A percentile compares a stretch with the other conserved stretches of the same genome.
Evolutionary conservation across 2,113 vertebrate species (phyloP).

Genomic region (Struthidea cinerea): DNA sequence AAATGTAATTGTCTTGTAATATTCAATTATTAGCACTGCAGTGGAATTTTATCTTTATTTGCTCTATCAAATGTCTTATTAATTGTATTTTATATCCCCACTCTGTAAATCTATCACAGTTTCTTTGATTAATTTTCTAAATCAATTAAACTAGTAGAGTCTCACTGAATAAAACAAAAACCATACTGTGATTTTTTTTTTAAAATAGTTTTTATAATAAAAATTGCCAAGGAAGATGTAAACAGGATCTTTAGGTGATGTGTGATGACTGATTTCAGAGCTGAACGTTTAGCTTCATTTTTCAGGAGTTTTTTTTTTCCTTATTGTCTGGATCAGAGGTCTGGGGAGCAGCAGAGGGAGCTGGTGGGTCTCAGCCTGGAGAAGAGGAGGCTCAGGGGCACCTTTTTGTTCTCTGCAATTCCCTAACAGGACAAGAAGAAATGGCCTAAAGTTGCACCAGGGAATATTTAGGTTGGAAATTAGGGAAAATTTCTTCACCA

Average conservation of each 20-base stretch:
- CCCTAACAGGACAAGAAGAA: neutral
- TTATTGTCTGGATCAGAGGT: neutral
- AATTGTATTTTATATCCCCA: conserved; percentile 19
- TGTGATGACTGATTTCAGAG: neutral
- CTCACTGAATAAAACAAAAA: neutral
- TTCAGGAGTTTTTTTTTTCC: neutral
- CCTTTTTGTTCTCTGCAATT: neutral
- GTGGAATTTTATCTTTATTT: conserved; percentile 51
- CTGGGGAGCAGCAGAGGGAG: neutral
- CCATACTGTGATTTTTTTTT: neutral
- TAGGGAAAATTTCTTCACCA: no score
- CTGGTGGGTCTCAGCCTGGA: neutral
- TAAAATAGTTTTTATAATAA: neutral
- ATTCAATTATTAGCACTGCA: conserved; percentile 24
- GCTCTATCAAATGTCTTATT: conserved; percentile 40
- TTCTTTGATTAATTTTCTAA: conserved; percentile 24
- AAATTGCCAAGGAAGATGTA: neutral
- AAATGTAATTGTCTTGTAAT: neutral
- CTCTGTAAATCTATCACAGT: conserved; percentile 13
- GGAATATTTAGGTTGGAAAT: neutral
- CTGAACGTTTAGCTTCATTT: neutral
- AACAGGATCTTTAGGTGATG: neutral
- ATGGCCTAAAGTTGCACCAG: fast-evolving
- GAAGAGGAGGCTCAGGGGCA: neutral
- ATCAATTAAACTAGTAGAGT: neutral